Evolutionary conservation across 2,113 vertebrate genomes (phyloP).

Genomic region (Scomber scombrus): DNA sequence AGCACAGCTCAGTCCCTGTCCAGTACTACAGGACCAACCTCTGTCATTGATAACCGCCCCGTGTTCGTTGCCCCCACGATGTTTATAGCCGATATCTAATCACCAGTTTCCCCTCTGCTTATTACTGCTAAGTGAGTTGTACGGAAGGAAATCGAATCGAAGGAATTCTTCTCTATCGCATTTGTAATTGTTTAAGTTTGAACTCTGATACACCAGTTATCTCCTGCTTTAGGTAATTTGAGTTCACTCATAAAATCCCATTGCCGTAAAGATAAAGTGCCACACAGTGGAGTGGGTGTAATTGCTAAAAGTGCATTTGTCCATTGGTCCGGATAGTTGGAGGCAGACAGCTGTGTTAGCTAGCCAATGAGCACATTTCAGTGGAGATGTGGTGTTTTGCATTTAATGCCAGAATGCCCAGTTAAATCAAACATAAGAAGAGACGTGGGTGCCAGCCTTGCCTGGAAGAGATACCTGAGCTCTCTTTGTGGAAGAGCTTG

Average conservation of each 20-base stretch:
- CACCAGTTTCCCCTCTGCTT: constrained; percentile 17
- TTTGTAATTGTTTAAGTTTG: constrained; percentile 71
- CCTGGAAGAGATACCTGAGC: constrained; percentile 52
- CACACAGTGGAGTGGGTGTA: constrained; percentile 29
- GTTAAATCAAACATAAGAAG: constrained; percentile 58
- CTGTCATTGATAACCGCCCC: constrained; percentile 47
- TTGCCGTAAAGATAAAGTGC: constrained; percentile 57
- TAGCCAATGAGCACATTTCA: not conserved
- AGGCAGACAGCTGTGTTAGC: constrained; percentile 29
- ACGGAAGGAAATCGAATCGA: constrained; percentile 52
- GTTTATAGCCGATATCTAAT: constrained; percentile 69
- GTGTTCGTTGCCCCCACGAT: constrained; percentile 17
- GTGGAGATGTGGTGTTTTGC: constrained; percentile 13
- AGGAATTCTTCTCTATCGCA: constrained; percentile 40
- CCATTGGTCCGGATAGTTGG: constrained; percentile 38
- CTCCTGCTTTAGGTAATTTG: constrained; percentile 55
- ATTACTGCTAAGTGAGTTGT: constrained; percentile 59
- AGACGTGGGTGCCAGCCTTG: constrained; percentile 38
- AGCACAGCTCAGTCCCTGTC: constrained; percentile 42
- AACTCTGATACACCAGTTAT: constrained; percentile 53
- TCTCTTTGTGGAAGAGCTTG: constrained; percentile 81
- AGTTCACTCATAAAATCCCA: constrained; percentile 44
- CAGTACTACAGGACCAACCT: constrained; percentile 53
- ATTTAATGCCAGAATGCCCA: constrained; percentile 45
- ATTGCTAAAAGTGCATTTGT: constrained; percentile 51